Percentiles rank a stretch among this genome's conserved stretches.
Evolutionary conservation across 2,797 vertebrate genomes (phyloP).

Genomic region (Borostomias antarcticus): DNA sequence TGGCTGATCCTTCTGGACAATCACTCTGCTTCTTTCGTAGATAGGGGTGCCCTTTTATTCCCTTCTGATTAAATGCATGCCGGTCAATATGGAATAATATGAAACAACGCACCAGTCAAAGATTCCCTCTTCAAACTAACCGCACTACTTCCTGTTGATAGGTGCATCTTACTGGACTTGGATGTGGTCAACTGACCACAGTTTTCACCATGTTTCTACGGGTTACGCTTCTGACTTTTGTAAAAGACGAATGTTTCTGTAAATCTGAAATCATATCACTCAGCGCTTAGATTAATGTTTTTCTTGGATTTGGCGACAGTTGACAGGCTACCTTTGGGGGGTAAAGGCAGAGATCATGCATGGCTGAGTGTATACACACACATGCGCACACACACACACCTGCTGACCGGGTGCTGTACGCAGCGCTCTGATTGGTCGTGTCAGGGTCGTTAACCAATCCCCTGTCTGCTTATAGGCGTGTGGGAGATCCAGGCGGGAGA

Average conservation of each 20-base stretch:
- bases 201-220: conserved; percentile 50
- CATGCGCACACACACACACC: conserved; percentile 51
- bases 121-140: conserved; percentile 58
- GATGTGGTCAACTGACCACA: conserved; percentile 63
- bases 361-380: conserved; percentile 54
- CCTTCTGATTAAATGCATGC: conserved; percentile 50
- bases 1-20: conserved; percentile 35
- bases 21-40: conserved; percentile 41
- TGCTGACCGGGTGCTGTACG: conserved; percentile 32
- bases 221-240: not conserved
- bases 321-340: conserved; percentile 40
- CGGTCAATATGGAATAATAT: conserved; percentile 35
- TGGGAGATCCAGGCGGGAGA: conserved; percentile 95
- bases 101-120: conserved; percentile 42
- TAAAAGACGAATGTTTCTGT: not conserved
- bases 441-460: conserved; percentile 41
- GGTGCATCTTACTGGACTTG: conserved; percentile 36
- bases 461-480: conserved; percentile 84
- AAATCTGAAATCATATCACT: not conserved
- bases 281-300: not conserved
- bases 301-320: conserved; percentile 32
- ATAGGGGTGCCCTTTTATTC: conserved; percentile 27
- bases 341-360: conserved; percentile 60
- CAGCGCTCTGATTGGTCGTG: conserved; percentile 22
- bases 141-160: conserved; percentile 50